A percentile compares a stretch with the other conserved stretches of the same genome.
phyloP scores from a whole-genome alignment of 2,888 invertebrate species.

The Euplexia lucipara region DNA sequence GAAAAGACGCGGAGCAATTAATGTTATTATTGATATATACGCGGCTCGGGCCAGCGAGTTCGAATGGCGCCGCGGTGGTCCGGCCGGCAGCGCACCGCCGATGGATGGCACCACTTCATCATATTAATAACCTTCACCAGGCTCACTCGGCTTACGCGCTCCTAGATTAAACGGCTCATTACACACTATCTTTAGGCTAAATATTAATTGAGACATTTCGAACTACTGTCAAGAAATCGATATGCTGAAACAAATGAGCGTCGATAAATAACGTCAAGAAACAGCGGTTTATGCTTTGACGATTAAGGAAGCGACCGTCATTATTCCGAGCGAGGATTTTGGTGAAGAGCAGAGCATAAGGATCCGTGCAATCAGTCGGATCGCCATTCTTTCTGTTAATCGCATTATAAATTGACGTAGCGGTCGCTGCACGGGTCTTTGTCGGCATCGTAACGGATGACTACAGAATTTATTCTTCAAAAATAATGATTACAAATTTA shows the following conservation, averaged over 20 bases:
- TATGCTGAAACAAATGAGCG: constrained; percentile 78
- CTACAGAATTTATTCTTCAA: constrained; percentile 80
- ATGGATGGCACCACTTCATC: constrained; percentile 85
- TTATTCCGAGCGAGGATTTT: constrained; percentile 79
- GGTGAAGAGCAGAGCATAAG: constrained; percentile 79
- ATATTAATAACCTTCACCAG: constrained; percentile 85
- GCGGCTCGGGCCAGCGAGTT: constrained; percentile 68
- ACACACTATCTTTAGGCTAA: constrained; percentile 88
- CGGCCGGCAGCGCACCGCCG: constrained; percentile 69
- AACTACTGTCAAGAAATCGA: constrained; percentile 81
- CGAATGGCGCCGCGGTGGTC: constrained; percentile 79
- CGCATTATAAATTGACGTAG: constrained; percentile 89
- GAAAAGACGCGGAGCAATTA: constrained; percentile 82
- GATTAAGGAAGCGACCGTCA: constrained; percentile 76
- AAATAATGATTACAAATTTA: constrained; percentile 83
- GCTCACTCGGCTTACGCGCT: constrained; percentile 89
- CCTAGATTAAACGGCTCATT: constrained; percentile 86
- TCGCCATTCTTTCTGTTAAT: constrained; percentile 88
- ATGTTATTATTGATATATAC: constrained; percentile 77
- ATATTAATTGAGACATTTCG: constrained; percentile 89
- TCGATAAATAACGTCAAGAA: constrained; percentile 77
- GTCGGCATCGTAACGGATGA: constrained; percentile 84
- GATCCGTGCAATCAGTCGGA: constrained; percentile 83
- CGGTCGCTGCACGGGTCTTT: constrained; percentile 82
- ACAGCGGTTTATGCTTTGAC: constrained; percentile 72